phyloP scores from a whole-genome alignment of 2,888 invertebrate species.

The Melanostoma mellinum region DNA sequence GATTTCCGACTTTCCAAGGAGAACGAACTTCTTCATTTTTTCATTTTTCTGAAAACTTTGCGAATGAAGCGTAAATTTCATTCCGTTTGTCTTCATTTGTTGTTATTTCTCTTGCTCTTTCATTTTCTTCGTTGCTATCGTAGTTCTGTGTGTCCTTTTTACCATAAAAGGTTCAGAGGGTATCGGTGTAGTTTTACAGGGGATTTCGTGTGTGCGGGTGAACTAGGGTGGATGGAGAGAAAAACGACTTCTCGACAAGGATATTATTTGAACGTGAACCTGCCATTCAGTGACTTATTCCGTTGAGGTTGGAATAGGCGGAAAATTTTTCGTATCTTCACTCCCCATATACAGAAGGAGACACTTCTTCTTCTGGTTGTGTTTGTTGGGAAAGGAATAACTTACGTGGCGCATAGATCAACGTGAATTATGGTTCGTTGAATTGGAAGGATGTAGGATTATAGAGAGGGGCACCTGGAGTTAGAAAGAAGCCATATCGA shows the following conservation, averaged over 20 bases:
- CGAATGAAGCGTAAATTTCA: slow-evolving; percentile 50
- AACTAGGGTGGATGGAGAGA: neutral
- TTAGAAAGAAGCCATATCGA: neutral
- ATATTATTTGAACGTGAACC: slow-evolving; percentile 62
- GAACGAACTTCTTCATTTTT: neutral
- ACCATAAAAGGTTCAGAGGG: slow-evolving; percentile 2
- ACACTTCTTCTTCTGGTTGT: neutral
- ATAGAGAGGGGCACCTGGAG: neutral
- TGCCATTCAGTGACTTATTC: slow-evolving; percentile 40
- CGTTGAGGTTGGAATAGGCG: neutral
- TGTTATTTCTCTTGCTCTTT: slow-evolving; percentile 23
- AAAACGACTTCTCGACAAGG: slow-evolving; percentile 59
- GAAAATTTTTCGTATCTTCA: slow-evolving; percentile 16
- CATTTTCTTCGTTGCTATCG: neutral
- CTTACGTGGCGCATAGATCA: slow-evolving; percentile 47
- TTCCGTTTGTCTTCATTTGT: slow-evolving; percentile 44
- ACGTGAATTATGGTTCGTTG: slow-evolving; percentile 54
- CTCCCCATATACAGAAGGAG: neutral
- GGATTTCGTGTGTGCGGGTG: slow-evolving; percentile 1
- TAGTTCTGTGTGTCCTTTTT: neutral
- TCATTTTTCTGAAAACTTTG: slow-evolving; percentile 17
- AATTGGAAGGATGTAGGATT: slow-evolving; percentile 39
- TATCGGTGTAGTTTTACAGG: slow-evolving; percentile 17
- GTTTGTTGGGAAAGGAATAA: slow-evolving; percentile 19
- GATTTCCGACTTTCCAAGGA: slow-evolving; percentile 3